These are phyloP conservation scores for Sialis fuliginosa DNA, from an alignment of 2,888 invertebrate species.

Conservation along the genomic window DNA sequence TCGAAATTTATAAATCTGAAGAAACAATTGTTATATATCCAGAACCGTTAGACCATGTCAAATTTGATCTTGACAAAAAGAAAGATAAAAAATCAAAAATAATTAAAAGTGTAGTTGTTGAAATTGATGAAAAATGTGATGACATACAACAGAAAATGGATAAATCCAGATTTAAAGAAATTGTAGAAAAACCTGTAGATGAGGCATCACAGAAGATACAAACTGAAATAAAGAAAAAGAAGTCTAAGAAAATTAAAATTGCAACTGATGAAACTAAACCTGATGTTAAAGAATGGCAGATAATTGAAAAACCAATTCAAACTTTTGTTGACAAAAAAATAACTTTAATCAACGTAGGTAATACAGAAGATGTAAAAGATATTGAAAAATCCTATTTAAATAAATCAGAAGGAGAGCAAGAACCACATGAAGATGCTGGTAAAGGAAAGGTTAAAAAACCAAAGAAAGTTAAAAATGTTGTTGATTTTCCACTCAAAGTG, in stretches of 20 bases:
- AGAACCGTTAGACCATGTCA: too few relatives aligned
- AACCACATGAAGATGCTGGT: too few relatives aligned
- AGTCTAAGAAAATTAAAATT: slow-evolving; percentile 16
- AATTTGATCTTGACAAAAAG: too few relatives aligned
- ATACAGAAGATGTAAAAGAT: slow-evolving; percentile 3
- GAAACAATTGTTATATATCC: too few relatives aligned
- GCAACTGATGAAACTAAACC: slow-evolving; percentile 11
- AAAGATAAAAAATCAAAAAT: too few relatives aligned
- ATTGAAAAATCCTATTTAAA: neutral
- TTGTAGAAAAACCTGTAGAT: slow-evolving; percentile 18
- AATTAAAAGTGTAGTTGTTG: too few relatives aligned
- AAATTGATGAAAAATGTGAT: slow-evolving; percentile 4
- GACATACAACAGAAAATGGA: neutral
- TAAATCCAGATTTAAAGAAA: slow-evolving; percentile 10
- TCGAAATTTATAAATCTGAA: too few relatives aligned
- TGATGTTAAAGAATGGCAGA: too few relatives aligned
- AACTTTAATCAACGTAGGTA: too few relatives aligned
- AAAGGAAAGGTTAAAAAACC: slow-evolving; percentile 15
- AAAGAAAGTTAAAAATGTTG: slow-evolving; percentile 11
- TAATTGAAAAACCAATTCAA: too few relatives aligned
- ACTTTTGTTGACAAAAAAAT: too few relatives aligned
- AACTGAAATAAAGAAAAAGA: slow-evolving; percentile 17
- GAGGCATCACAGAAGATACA: slow-evolving; percentile 21
- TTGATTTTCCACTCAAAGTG: slow-evolving; percentile 6
- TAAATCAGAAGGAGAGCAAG: too few relatives aligned